Percentiles rank a stretch among this genome's conserved stretches.
phyloP scores from a whole-genome alignment of 2,113 vertebrate species.

The Bubo blakistoni region DNA sequence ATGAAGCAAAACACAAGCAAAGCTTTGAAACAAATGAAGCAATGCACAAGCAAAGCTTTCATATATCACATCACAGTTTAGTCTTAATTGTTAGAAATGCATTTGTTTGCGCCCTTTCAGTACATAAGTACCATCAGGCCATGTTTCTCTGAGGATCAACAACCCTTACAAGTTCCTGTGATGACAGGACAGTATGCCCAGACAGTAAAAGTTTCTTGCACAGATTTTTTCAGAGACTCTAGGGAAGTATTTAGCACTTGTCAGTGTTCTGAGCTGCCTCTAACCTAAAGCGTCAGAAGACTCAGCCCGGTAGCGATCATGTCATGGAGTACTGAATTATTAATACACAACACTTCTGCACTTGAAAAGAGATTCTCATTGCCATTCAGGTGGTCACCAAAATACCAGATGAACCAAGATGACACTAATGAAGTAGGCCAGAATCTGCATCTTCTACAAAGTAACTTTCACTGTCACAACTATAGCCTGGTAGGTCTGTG shows the following conservation, averaged over 20 bases:
- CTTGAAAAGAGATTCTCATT: not conserved
- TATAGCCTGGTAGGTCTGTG: not conserved
- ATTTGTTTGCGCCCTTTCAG: no score
- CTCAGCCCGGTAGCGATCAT: not conserved
- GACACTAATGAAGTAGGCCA: not conserved
- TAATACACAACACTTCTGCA: not conserved
- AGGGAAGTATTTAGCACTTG: not conserved
- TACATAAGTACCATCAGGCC: not conserved
- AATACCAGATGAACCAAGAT: not conserved
- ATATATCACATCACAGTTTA: no score
- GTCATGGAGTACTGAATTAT: rapidly evolving
- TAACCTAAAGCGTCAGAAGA: not conserved
- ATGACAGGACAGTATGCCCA: not conserved
- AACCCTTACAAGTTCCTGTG: not conserved
- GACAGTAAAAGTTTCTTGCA: not conserved
- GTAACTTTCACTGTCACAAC: not conserved
- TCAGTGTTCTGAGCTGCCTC: not conserved
- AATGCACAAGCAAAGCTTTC: no score
- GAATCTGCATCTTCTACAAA: not conserved
- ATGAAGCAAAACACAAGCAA: no score
- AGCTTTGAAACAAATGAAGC: no score
- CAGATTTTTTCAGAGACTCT: not conserved
- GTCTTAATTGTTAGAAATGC: no score
- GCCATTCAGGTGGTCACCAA: not conserved
- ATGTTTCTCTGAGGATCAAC: not conserved